Percentiles rank a stretch among this genome's conserved stretches.
These are phyloP conservation scores for Meda fulgida DNA, from an alignment of 2,797 vertebrate species.

Conservation along the genomic window DNA sequence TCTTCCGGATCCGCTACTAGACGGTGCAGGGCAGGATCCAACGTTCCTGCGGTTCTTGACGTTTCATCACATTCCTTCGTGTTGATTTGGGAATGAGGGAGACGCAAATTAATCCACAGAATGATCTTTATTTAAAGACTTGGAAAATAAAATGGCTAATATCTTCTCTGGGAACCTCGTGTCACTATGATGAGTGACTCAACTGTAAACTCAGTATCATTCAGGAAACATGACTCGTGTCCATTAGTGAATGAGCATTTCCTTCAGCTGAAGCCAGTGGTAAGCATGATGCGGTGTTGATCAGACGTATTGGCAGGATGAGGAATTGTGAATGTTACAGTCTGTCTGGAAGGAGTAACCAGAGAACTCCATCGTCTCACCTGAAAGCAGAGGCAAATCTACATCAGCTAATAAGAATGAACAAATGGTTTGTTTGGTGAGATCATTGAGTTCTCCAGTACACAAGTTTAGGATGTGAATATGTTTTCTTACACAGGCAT, in stretches of 20 bases:
- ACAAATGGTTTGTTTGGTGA: not conserved
- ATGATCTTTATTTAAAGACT: not conserved
- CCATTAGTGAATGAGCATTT: not conserved
- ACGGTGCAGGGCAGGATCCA: not conserved
- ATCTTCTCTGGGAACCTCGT: not conserved
- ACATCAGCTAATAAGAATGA: not conserved
- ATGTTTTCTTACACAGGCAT: slow-evolving; percentile 54
- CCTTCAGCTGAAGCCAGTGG: not conserved
- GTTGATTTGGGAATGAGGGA: not conserved
- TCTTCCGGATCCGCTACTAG: not conserved
- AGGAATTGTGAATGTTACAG: slow-evolving; percentile 37
- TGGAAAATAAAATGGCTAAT: not conserved
- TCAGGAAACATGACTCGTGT: not conserved
- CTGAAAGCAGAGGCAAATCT: slow-evolving; percentile 42
- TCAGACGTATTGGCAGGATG: slow-evolving; percentile 25
- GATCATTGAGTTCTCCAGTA: not conserved
- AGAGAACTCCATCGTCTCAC: slow-evolving; percentile 55
- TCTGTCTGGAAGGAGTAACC: slow-evolving; percentile 54
- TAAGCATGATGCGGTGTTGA: too few species aligned
- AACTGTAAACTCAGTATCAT: not conserved
- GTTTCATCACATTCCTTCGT: not conserved
- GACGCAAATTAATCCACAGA: not conserved
- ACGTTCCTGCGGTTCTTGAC: not conserved
- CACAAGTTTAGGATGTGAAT: not conserved
- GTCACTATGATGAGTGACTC: not conserved